Evolutionary conservation across 2,888 invertebrate genomes (phyloP), one percentile per base, ranked within the genome.

Genomic region (Teinopalpus imperialis): DNA sequence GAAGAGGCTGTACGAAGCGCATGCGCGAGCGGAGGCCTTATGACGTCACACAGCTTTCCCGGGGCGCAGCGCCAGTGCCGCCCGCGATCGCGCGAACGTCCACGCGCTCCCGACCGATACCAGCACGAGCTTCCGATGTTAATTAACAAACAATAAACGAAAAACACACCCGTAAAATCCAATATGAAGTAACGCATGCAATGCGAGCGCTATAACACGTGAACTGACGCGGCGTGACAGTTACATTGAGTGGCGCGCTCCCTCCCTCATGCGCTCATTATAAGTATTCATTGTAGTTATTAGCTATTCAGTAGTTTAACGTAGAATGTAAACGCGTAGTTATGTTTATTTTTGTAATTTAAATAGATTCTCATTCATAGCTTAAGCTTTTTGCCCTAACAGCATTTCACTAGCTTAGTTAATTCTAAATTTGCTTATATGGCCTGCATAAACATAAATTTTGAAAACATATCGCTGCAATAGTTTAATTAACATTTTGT

Each of bases 21-120:
- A 34, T 46, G 46, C 46, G 46, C 27, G 44, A 27, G 18, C 8
- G 13, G 31, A n/a, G 76, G 26, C 74, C 74, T 73, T 61, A 74
- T 86, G 85, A 86, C 85, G 85, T 86, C 85, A 88, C 83, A 59
- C 69, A 69, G 63, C 74, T 72, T 72, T 73, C 81, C 83, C 80
- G 74, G 86, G 81, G 71, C 69, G 66, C 60, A 78, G 69, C 74
- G 77, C 74, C 80, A 86, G 87, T 87, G 76, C 76, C 61, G 61
- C 74, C 73, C 85, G 86, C 83, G 85, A 80, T 71, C 78, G 79
- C 82, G 85, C 81, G 77, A 65, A 66, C 70, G 69, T 67, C 69
- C 77, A 77, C 86, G 81, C 86, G 85, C 74, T 74, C 72, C 67
- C 74, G 75, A 76, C 79, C 57, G 77, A 73, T 79, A 74, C 74